A percentile compares a stretch with the other conserved stretches of the same genome.
Conservation (phyloP, 2,888 invertebrate species). For the Timandra comae region DNA sequence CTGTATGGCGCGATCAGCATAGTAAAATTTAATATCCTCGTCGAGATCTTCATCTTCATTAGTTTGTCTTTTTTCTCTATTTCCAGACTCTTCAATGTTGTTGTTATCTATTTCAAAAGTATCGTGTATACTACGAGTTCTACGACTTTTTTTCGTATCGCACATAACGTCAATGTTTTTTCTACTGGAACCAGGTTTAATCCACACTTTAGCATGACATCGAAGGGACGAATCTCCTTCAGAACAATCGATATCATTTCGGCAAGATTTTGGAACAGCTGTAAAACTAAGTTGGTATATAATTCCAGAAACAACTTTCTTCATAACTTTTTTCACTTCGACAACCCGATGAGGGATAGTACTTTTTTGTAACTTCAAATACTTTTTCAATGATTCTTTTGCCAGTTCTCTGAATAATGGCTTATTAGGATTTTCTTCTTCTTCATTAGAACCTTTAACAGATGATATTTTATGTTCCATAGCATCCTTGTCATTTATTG, state of each 20-base stretch:
- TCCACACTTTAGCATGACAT: conserved; percentile 73
- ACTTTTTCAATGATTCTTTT: conserved; percentile 34
- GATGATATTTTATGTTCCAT: too few relatives aligned
- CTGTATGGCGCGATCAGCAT: conserved; percentile 46
- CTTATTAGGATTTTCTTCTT: conserved; percentile 25
- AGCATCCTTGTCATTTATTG: too few relatives aligned
- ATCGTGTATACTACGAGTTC: conserved; percentile 3
- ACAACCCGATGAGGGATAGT: conserved; percentile 27
- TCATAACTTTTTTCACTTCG: conserved; percentile 33
- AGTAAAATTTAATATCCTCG: conserved; percentile 47
- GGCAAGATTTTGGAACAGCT: conserved; percentile 27
- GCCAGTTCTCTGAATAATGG: conserved; percentile 32
- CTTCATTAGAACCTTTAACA: too few relatives aligned
- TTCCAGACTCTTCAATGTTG: conserved; percentile 2
- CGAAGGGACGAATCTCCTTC: conserved; percentile 21
- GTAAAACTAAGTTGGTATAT: conserved; percentile 39
- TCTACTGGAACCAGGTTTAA: conserved; percentile 66
- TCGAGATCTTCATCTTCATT: conserved; percentile 41
- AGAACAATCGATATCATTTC: conserved; percentile 16
- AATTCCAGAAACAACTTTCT: conserved; percentile 36
- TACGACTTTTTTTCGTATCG: conserved; percentile 17
- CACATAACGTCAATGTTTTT: conserved; percentile 50
- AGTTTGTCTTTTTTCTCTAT: conserved; percentile 31
- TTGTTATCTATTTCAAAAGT: too few relatives aligned
- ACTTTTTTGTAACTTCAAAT: conserved; percentile 22